Percentiles rank a stretch among this genome's conserved stretches.
Conservation (phyloP, 1,140 invertebrate species). For the Lepidurus couesii region DNA sequence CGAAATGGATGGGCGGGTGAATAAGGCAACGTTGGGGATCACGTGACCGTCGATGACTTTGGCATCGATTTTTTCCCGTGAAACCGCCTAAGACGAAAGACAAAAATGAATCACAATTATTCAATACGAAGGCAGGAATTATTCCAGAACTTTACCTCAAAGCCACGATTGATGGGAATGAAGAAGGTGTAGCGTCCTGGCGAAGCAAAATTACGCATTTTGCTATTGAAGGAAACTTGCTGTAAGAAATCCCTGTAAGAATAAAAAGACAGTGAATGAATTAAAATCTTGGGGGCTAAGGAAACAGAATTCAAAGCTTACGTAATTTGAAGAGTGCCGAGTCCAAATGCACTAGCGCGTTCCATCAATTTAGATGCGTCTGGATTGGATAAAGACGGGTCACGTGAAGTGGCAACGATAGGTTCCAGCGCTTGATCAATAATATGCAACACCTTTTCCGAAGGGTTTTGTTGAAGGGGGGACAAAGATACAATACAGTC, state of each 20-base stretch:
- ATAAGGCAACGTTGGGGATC: slow-evolving; percentile 77
- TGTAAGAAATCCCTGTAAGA: slow-evolving; percentile 62
- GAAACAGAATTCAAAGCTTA: slow-evolving; percentile 48
- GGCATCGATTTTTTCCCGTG: slow-evolving; percentile 64
- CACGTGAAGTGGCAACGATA: slow-evolving; percentile 51
- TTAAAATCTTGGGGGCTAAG: background rate
- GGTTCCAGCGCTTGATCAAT: slow-evolving; percentile 74
- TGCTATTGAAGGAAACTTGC: slow-evolving; percentile 60
- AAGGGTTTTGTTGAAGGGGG: slow-evolving; percentile 13
- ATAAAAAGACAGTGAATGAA: background rate
- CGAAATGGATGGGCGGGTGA: slow-evolving; percentile 68
- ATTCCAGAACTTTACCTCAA: slow-evolving; percentile 56
- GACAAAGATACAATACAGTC: background rate
- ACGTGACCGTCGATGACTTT: slow-evolving; percentile 86
- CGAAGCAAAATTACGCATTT: slow-evolving; percentile 65
- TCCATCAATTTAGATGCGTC: slow-evolving; percentile 70
- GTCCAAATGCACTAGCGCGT: slow-evolving; percentile 63
- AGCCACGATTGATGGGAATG: slow-evolving; percentile 81
- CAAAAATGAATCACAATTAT: background rate
- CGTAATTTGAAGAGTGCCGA: slow-evolving; percentile 58
- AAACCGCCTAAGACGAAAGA: slow-evolving; percentile 46
- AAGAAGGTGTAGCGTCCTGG: slow-evolving; percentile 79
- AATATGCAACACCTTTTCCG: slow-evolving; percentile 64
- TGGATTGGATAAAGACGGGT: slow-evolving; percentile 63
- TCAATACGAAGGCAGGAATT: background rate